These are phyloP conservation scores for Bujurquina vittata DNA, from an alignment of 2,113 vertebrate species.

Conservation along the genomic window DNA sequence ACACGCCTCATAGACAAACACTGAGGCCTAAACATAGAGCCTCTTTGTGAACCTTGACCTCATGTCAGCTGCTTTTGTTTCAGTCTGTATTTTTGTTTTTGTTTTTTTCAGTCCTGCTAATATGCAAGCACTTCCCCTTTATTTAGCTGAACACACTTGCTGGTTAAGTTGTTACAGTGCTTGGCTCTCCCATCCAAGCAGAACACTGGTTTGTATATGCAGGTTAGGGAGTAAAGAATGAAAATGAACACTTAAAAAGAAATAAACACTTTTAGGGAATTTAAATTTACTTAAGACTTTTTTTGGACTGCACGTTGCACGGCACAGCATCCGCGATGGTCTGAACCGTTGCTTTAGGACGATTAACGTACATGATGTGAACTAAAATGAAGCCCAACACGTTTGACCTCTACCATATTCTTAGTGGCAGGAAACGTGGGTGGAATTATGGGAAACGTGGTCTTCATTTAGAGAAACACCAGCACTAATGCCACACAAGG, in stretches of 20 bases:
- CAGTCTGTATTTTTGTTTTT: conserved; percentile 2
- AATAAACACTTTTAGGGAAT: neutral
- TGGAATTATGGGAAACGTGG: conserved; percentile 60
- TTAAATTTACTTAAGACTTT: neutral
- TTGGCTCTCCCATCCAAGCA: neutral
- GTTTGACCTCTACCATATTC: conserved; percentile 34
- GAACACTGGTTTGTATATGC: neutral
- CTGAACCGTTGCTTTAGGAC: neutral
- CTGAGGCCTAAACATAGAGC: conserved; percentile 5
- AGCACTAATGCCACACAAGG: neutral
- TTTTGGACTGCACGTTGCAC: neutral
- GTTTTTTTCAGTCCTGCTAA: neutral
- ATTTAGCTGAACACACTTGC: neutral
- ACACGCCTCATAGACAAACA: conserved; percentile 20
- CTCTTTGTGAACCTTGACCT: conserved; percentile 26
- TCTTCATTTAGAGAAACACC: conserved; percentile 35
- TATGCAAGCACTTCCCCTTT: neutral
- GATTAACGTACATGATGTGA: neutral
- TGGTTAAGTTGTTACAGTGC: neutral
- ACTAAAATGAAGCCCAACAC: neutral
- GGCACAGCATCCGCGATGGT: neutral
- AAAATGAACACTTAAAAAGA: neutral
- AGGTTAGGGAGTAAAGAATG: neutral
- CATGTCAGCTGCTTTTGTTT: neutral
- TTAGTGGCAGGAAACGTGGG: conserved; percentile 43